Evolutionary conservation across 1,140 invertebrate species (phyloP).

Genomic region (Apis dorsata): DNA sequence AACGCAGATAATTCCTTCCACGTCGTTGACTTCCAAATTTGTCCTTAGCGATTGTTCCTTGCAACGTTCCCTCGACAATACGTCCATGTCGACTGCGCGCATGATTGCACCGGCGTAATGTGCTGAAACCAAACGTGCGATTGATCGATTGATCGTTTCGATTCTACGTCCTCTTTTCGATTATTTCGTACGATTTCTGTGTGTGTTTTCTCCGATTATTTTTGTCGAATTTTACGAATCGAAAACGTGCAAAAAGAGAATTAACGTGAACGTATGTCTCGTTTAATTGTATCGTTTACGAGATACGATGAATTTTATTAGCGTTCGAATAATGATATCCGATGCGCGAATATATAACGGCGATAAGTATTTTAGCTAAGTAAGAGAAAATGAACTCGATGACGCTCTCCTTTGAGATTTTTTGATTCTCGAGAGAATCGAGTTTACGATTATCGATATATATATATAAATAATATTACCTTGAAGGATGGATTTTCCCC

Average conservation of each 20-base stretch:
- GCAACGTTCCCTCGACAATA: slow-evolving; percentile 83
- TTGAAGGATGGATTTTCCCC: slow-evolving; percentile 89
- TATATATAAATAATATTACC: slow-evolving; percentile 76
- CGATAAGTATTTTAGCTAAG: too few relatives aligned
- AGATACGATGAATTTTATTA: too few relatives aligned
- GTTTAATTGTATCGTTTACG: too few relatives aligned
- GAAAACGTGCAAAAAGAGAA: too few relatives aligned
- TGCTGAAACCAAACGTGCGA: slow-evolving; percentile 78
- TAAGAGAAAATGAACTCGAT: too few relatives aligned
- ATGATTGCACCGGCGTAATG: slow-evolving; percentile 86
- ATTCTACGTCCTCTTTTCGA: neutral
- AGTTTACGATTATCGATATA: too few relatives aligned
- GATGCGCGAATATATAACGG: too few relatives aligned
- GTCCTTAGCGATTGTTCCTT: slow-evolving; percentile 63
- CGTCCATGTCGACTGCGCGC: slow-evolving; percentile 86
- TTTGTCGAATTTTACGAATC: too few relatives aligned
- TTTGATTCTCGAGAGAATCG: too few relatives aligned
- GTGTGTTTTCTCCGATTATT: neutral
- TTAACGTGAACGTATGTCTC: too few relatives aligned
- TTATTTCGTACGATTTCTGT: neutral
- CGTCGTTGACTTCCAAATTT: slow-evolving; percentile 60
- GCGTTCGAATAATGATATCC: too few relatives aligned
- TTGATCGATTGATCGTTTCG: neutral
- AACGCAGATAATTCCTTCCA: slow-evolving; percentile 72
- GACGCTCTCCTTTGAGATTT: too few relatives aligned